Base-by-base conservation (phyloP, 2,888 invertebrate species). In the Mythimna pallens region DNA sequence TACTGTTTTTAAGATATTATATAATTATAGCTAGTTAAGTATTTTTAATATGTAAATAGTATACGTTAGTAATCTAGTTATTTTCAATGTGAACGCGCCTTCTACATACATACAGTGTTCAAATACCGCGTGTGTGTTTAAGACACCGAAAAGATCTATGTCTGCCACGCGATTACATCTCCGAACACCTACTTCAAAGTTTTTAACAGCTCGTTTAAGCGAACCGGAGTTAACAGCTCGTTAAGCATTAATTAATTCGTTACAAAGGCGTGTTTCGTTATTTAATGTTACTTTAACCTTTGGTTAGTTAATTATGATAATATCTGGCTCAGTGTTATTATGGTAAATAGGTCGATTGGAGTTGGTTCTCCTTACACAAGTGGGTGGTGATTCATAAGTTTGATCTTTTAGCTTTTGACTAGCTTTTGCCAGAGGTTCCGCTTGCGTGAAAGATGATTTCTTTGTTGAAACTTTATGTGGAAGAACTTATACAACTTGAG, bases 391-490 rank as follows among this genome's bases (percentile, higher is more conserved):
- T 74, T 81, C 72, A 58, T 64, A 70, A 62, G 79, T 88, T 94
- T 95, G 94, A 94, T 95, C 94, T 94, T 94, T 94, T 94, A 94
- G 94, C 94, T 30, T 95, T 94, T 95, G 2, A 47, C 6, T 47
- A 47, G 17, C 47, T 47, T 20, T 20, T 47, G 47, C 0, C 1
- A 7, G 12, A 14, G 43, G 17, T 20, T 20, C 20, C 17, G 47
- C 20, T 17, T 47, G 7, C 17, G 47, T 17, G 17, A 17, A 47
- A 17, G 1, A 20, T 14, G 1, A 17, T 47, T 47, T 47, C 0
- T 47, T 6, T 47, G 17, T 47, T 20, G 1, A 47, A 47, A 17
- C 6, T 47, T 47, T 17, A 20, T 17, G 20, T 20, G 17, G 0
- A 43, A 43, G 40, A 43, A 43, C 3, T 8, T 36, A 36, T 36